A percentile compares a stretch with the other conserved stretches of the same genome.
These are phyloP conservation scores for Halichoeres trimaculatus DNA, from an alignment of 2,113 vertebrate species.

Conservation along the genomic window DNA sequence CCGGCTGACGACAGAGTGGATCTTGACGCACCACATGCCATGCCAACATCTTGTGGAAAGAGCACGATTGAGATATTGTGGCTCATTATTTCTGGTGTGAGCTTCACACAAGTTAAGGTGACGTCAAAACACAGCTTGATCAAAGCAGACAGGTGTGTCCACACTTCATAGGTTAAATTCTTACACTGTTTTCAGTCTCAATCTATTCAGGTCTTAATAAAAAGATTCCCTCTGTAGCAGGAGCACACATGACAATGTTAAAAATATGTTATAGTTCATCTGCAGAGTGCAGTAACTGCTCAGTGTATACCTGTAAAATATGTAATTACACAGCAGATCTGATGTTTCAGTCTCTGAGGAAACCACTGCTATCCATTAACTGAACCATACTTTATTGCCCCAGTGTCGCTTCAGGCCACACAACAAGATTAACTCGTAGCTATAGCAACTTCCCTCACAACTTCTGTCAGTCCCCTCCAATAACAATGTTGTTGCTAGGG, in stretches of 20 bases:
- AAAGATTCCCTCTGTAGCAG: too few relatives aligned
- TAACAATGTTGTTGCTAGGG: constrained; percentile 58
- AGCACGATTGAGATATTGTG: background rate
- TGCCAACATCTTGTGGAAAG: constrained; percentile 5
- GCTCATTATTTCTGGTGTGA: constrained; percentile 10
- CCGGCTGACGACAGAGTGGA: constrained; percentile 26
- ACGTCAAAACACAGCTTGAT: background rate
- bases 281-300: background rate
- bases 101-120: background rate
- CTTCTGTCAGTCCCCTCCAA: constrained; percentile 39
- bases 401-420: constrained; percentile 15
- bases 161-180: too few relatives aligned
- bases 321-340: background rate
- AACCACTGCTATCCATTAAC: constrained; percentile 6
- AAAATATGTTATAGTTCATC: background rate
- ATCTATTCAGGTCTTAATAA: too few relatives aligned
- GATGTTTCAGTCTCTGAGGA: background rate
- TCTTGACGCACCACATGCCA: constrained; percentile 21
- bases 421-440: constrained; percentile 50
- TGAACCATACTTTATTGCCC: constrained; percentile 8
- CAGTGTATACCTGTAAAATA: background rate
- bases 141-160: background rate
- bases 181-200: too few relatives aligned
- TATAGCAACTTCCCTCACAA: constrained; percentile 51
- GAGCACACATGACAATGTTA: too few relatives aligned